Evolutionary conservation across 2,888 invertebrate species (phyloP), one percentile per base, ranked within the genome.

Genomic region (Chloroclystis v-ata): DNA sequence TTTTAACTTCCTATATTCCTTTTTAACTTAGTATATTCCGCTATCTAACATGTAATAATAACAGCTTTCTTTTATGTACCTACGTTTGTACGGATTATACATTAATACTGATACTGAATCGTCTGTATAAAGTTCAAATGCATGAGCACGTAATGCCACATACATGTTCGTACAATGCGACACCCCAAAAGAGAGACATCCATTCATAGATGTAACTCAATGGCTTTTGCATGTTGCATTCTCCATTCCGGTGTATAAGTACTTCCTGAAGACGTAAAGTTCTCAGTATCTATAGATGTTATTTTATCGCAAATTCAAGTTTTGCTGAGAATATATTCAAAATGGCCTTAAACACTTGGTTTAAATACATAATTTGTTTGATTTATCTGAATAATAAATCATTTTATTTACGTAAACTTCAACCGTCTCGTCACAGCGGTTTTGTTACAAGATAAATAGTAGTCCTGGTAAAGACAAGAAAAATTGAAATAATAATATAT

Each of bases 201-300:
- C 68, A 74, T 77, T 73, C 71, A 69, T 66, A 60, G 54, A 54
- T 57, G 61, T 67, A 68, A 59, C 73, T 72, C 71, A 75, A 79
- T 79, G 74, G 77, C 73, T 75, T 78, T 80, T 77, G 75, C 77
- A 75, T 78, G 82, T 80, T 74, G 70, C 72, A 75, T 69, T 72
- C 67, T 66, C 64, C 59, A 54, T 48, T 60, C 50, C 54, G 49
- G 57, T 11, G 37, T 40, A 30, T 38, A 42, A 64, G 58, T 66
- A 65, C 63, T 62, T 63, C 59, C 63, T 20, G 16, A 20, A 7
- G 59, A 57, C 55, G 52, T 58, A 58, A 52, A 12, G 32, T 33
- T n/a, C n/a, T n/a, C n/a, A n/a, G n/a, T n/a, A n/a, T n/a, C n/a
- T n/a, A n/a, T n/a, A n/a, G n/a, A n/a, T n/a, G n/a, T n/a, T n/a